Evolutionary conservation across 2,113 vertebrate species (phyloP).

Genomic region (Ibidorhyncha struthersii): DNA sequence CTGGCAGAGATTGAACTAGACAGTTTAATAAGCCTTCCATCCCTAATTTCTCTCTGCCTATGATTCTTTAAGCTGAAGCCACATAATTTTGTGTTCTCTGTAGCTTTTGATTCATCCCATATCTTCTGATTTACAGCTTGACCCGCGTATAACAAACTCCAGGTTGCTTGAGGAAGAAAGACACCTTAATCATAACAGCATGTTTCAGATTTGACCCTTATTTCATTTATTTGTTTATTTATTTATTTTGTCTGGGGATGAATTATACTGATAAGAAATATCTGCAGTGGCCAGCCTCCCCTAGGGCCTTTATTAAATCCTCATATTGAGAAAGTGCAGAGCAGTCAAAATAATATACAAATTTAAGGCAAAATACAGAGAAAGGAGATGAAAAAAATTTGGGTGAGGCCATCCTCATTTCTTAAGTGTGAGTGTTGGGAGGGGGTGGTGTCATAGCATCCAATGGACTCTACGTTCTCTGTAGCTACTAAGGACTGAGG

Average conservation of each 20-base stretch:
- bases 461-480: background rate
- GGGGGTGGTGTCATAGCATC: too few relatives aligned
- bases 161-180: background rate
- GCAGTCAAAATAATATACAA: background rate
- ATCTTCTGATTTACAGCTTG: background rate
- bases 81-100: background rate
- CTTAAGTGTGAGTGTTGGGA: background rate
- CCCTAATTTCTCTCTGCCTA: constrained; percentile 1
- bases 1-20: constrained; percentile 15
- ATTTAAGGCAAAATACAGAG: background rate
- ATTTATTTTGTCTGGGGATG: background rate
- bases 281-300: background rate
- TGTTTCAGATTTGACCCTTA: background rate
- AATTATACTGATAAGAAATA: background rate
- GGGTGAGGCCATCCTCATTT: background rate
- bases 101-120: background rate
- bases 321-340: background rate
- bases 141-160: background rate
- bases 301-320: background rate
- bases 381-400: background rate
- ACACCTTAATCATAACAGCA: background rate
- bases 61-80: background rate
- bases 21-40: constrained; percentile 18
- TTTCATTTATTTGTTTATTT: background rate
- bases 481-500: background rate